Base-by-base conservation (phyloP, 2,797 vertebrate species). In the Ambastaia sidthimunki region DNA sequence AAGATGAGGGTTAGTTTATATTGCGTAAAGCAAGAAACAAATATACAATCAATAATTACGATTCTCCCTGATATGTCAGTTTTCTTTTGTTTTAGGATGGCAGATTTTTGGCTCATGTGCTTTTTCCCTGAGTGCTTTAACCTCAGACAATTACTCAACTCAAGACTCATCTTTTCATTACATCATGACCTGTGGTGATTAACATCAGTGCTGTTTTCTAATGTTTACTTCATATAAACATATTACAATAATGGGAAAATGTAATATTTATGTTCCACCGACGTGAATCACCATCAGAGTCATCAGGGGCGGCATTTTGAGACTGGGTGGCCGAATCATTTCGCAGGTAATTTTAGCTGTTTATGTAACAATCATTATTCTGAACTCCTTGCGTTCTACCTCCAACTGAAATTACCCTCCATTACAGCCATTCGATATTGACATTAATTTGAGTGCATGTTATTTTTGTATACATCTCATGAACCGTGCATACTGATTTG, bases 401-500 rank as follows among this genome's bases (percentile, higher is more conserved):
- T 82, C 74, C 41, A 44, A 21, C 68, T 74, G 73, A 80, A 87
- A 84, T 80, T 76, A 78, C 54, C 50, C 48, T 78, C 68, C 60
- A 71, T 82, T 82, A 80, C 57, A 71, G 62, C 79, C 74, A 41
- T 80, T 81, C 63, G 65, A 74, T 78, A 81, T 83, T 76, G 77
- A 84, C 68, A 48, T 74, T 83, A 67, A 85, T 84, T 77, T 70
- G 79, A 59, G 68, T 82, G 71, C 69, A 28, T 79, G 82, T 80
- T 86, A 59, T 74, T 83, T 86, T 85, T 75, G 76, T 79, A 75
- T 68, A 76, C 67, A 68, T 83, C 85, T 85, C 80, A 74, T 84
- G 80, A 85, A 74, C 85, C 31, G 55, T 69, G 83, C 80, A 69
- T 72, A 84, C 82, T 83, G 84, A 85, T 83, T 85, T 78, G 74